A percentile compares a stretch with the other conserved stretches of the same genome.
phyloP scores from a whole-genome alignment of 2,797 vertebrate genomes.

The Allobates femoralis region DNA sequence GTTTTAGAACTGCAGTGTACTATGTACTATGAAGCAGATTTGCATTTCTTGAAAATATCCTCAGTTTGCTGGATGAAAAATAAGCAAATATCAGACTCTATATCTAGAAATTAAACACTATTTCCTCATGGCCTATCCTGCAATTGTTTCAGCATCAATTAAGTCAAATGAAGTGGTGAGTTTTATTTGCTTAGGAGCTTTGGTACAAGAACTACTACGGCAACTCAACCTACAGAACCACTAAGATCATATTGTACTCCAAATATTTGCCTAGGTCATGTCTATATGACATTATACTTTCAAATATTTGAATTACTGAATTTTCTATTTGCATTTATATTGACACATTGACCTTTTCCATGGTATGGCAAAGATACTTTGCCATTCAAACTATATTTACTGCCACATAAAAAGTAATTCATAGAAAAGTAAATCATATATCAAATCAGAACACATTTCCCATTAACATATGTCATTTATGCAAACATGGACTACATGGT shows the following conservation, averaged over 20 bases:
- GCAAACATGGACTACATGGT: too few species aligned
- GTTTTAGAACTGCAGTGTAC: not conserved
- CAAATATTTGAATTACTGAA: not conserved
- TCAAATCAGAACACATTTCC: too few species aligned
- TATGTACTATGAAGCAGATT: not conserved
- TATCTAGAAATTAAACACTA: not conserved
- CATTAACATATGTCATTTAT: too few species aligned
- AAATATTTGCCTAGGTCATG: not conserved
- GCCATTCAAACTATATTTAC: not conserved
- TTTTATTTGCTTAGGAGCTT: not conserved
- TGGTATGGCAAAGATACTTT: not conserved
- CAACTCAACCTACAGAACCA: not conserved
- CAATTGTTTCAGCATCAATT: not conserved
- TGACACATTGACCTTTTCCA: not conserved
- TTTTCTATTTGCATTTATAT: not conserved
- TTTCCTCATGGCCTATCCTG: too few species aligned
- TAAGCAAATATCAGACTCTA: not conserved
- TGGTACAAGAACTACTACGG: not conserved
- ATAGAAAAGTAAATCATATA: too few species aligned
- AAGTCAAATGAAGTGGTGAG: conserved; percentile 13
- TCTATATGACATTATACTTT: not conserved
- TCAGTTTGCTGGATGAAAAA: not conserved
- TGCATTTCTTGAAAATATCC: not conserved
- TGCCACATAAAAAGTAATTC: not conserved
- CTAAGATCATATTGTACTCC: not conserved